phyloP scores from a whole-genome alignment of 2,888 invertebrate genomes.

The Pilophorus perplexus region DNA sequence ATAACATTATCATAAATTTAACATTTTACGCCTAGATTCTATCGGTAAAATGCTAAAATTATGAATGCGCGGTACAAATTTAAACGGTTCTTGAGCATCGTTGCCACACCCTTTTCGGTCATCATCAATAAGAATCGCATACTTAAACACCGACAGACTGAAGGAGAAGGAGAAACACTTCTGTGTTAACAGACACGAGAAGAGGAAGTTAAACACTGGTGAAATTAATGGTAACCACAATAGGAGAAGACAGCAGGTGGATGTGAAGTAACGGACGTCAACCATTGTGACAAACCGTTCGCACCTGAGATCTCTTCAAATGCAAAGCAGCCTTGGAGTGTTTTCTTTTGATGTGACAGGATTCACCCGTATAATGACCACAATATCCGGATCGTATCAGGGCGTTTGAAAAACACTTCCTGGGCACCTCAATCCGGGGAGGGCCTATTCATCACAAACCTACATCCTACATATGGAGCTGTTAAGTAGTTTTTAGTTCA shows the following conservation, averaged over 20 bases:
- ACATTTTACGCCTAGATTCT: too few species aligned
- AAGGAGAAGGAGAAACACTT: too few species aligned
- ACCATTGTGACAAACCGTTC: slow-evolving; percentile 26
- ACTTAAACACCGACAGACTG: not conserved
- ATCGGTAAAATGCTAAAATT: too few species aligned
- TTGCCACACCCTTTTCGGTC: too few species aligned
- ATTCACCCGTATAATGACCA: slow-evolving; percentile 24
- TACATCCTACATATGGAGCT: too few species aligned
- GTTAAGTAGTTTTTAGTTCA: too few species aligned
- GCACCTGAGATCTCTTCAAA: slow-evolving; percentile 37
- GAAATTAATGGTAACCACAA: slow-evolving; percentile 27
- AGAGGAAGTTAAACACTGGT: slow-evolving; percentile 26
- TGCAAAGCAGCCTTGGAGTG: slow-evolving; percentile 29
- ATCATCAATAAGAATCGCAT: too few species aligned
- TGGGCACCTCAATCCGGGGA: not conserved
- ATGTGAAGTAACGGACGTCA: slow-evolving; percentile 29
- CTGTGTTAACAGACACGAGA: not conserved
- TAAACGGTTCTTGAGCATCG: too few species aligned
- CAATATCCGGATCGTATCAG: not conserved
- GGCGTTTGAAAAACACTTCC: not conserved
- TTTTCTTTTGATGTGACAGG: slow-evolving; percentile 31
- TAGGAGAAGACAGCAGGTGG: slow-evolving; percentile 28
- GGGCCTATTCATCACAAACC: not conserved
- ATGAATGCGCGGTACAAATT: too few species aligned
- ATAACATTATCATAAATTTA: too few species aligned